Evolutionary conservation across 2,888 invertebrate genomes (phyloP).

Genomic region (Ernsta delagoae): DNA sequence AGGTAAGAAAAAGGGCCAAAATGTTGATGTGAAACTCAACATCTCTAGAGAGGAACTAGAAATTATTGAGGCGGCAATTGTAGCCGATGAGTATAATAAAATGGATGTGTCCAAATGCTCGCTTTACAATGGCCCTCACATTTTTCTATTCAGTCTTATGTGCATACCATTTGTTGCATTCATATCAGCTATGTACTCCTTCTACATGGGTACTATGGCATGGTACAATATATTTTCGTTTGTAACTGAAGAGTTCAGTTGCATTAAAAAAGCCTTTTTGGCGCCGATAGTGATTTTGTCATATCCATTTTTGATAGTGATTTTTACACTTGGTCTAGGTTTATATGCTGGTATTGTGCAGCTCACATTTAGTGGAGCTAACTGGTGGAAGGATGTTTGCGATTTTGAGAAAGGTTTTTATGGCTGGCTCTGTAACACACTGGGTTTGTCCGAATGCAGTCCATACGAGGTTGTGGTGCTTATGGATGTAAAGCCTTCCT

Average conservation of each 20-base stretch:
- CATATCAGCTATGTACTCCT: constrained; percentile 87
- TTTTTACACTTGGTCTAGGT: constrained; percentile 87
- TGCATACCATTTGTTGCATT: constrained; percentile 88
- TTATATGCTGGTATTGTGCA: constrained; percentile 88
- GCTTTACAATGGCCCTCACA: constrained; percentile 86
- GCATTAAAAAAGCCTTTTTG: constrained; percentile 86
- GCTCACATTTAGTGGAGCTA: constrained; percentile 87
- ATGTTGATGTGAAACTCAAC: constrained; percentile 89
- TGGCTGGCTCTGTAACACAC: constrained; percentile 89
- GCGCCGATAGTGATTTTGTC: constrained; percentile 88
- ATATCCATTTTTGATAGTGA: constrained; percentile 88
- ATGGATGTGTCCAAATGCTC: constrained; percentile 84
- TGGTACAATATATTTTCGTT: constrained; percentile 91
- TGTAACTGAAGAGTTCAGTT: constrained; percentile 87
- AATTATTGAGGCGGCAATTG: constrained; percentile 87
- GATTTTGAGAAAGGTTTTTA: constrained; percentile 92
- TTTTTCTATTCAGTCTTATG: constrained; percentile 86
- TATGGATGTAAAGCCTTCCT: constrained; percentile 81
- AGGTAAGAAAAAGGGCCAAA: constrained; percentile 89
- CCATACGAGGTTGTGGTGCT: constrained; percentile 90
- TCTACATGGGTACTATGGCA: constrained; percentile 90
- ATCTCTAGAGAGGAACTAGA: constrained; percentile 89
- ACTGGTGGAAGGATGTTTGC: constrained; percentile 89
- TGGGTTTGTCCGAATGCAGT: constrained; percentile 89
- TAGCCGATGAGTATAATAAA: constrained; percentile 84